Conservation (phyloP, 1,140 invertebrate genomes). For the Lethocerus indicus region DNA sequence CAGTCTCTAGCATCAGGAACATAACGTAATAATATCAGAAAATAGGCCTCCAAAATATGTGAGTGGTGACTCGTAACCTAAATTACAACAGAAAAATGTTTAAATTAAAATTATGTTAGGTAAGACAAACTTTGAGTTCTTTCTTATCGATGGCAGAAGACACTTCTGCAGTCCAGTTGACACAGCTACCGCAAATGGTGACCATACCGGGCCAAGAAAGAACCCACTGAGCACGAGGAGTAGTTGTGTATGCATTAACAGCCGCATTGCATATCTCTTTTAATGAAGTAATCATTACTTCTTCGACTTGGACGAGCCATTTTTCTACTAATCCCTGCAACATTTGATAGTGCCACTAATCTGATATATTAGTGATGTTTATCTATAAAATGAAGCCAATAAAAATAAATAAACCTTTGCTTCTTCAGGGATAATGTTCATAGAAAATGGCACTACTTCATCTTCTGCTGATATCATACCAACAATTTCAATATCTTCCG, state of each 20-base stretch:
- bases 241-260: constrained; percentile 40
- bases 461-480: constrained; percentile 82
- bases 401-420: constrained; percentile 46
- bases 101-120: no score
- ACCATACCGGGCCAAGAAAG: constrained; percentile 76
- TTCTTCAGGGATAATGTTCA: constrained; percentile 68
- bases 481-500: constrained; percentile 60
- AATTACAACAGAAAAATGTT: no score
- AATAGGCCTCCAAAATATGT: no score
- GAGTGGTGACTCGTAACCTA: no score
- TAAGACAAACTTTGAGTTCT: no score
- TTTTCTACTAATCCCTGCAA: constrained; percentile 77
- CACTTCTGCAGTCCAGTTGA: constrained; percentile 77
- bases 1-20: no score
- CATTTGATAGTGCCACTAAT: no score
- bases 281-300: constrained; percentile 71
- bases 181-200: constrained; percentile 63
- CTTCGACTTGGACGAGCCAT: constrained; percentile 79
- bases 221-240: constrained; percentile 56
- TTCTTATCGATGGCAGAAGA: constrained; percentile 58
- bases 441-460: constrained; percentile 64
- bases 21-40: no score
- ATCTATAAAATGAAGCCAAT: neutral
- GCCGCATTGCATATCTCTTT: constrained; percentile 54
- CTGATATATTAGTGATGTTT: neutral